Evolutionary conservation across 1,140 invertebrate genomes (phyloP), one percentile per base, ranked within the genome.

Genomic region (Drosophila ohnishii): DNA sequence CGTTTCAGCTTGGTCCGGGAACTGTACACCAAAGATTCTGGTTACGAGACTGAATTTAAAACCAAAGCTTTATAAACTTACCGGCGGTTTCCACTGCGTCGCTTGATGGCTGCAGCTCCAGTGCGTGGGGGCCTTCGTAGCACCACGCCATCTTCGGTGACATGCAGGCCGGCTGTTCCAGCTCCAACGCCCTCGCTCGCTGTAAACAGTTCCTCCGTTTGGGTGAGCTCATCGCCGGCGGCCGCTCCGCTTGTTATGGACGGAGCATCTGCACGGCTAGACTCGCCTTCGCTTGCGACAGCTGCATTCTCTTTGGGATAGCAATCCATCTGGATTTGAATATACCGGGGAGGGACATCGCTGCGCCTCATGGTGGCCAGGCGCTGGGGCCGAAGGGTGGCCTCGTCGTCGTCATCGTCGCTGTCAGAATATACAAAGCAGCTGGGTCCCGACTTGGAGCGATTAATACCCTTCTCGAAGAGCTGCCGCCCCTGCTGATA

Each of bases 1-100:
- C 96, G 92, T 92, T 95, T 94, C 13, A 96, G 90, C 90, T 95
- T 95, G 66, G 94, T 94, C 35, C 95, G 93, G 3, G 95, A 95
- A 79, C 94, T 92, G 25, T 19, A 78, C 56, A 56, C 22, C 5
- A 59, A 48, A 40, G 40, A 39, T 14, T 44, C n/a, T 2, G 34
- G 34, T 37, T 37, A 55, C 16, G 19, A 13, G 13, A 16, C 22
- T 14, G 28, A 16, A 35, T 1, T 28, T 10, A 2, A 60, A 7
- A 39, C 9, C 6, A 2, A 28, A 9, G 22, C 13, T n/a, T 16
- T 8, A 5, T 7, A 3, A 45, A 62, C 74, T 73, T 91, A 94
- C 79, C 94, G 92, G 67, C 94, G 92, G 62, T 94, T 94, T 53
- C 95, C 95, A 37, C 95, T 94, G 80, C 96, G 92, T 76, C 96